These are phyloP conservation scores for Strongylocentrotus purpuratus DNA, from an alignment of 35 echinoderm and acorn worm genomes.

Conservation along the genomic window DNA sequence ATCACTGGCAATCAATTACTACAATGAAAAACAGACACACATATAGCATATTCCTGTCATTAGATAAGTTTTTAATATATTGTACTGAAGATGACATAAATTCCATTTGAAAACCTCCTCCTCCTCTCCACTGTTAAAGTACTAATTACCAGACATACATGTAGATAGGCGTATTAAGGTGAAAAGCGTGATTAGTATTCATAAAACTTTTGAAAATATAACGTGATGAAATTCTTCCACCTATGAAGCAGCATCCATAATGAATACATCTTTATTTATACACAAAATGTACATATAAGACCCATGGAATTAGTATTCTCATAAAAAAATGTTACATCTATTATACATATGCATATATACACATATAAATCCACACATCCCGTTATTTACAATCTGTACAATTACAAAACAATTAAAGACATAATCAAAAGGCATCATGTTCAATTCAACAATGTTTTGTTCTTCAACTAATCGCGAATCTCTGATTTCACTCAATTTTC, in stretches of 20 bases:
- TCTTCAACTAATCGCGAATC: background rate
- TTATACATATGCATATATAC: background rate
- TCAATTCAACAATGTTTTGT: background rate
- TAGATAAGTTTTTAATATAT: background rate
- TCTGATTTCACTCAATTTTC: background rate
- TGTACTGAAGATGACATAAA: conserved; percentile 11
- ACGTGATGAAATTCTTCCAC: background rate
- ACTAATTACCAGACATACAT: background rate
- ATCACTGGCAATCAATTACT: too few relatives aligned
- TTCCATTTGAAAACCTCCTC: background rate
- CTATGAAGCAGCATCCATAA: background rate
- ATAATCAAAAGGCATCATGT: background rate
- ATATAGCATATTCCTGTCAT: background rate
- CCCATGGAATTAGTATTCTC: background rate
- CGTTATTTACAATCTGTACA: background rate
- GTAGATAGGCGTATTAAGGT: background rate
- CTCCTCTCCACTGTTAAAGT: background rate
- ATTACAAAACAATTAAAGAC: background rate
- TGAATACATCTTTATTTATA: conserved; percentile 14
- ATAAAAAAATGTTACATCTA: background rate
- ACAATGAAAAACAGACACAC: background rate
- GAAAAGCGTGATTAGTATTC: background rate
- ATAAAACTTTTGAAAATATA: background rate
- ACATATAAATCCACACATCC: background rate
- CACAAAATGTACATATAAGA: conserved; percentile 19